Percentiles rank a stretch among this genome's conserved stretches.
Conservation (phyloP, 2,797 vertebrate species). For the Psittacula derbiana region DNA sequence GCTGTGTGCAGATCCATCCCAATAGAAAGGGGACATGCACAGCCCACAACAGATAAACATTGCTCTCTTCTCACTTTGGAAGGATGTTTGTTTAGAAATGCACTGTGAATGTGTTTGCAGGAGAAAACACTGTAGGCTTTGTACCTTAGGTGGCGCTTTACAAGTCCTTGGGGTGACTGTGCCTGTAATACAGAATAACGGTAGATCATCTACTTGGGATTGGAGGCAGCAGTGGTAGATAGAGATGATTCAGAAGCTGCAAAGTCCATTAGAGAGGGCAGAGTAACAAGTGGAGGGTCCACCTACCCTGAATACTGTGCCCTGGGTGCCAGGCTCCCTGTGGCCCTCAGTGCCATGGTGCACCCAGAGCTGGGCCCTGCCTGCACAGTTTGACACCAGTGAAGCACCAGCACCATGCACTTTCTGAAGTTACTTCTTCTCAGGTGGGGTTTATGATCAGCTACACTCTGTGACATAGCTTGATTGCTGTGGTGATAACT, state of each 20-base stretch:
- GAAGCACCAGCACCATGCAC: not conserved
- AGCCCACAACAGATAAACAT: not conserved
- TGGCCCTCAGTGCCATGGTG: fast-evolving
- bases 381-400: not conserved
- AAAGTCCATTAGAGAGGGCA: not conserved
- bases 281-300: too few relatives aligned
- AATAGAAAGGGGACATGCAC: not conserved
- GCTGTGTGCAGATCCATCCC: not conserved
- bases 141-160: not conserved
- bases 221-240: not conserved
- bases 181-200: not conserved
- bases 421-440: too few relatives aligned
- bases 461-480: not conserved
- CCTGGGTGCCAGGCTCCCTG: not conserved
- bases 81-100: not conserved
- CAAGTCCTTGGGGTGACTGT: not conserved
- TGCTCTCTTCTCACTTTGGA: not conserved
- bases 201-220: not conserved
- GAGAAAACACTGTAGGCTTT: not conserved
- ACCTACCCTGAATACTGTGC: fast-evolving
- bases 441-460: not conserved
- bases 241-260: not conserved
- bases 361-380: not conserved
- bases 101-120: not conserved
- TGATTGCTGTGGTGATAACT: not conserved